A percentile compares a stretch with the other conserved stretches of the same genome.
Evolutionary conservation across 64 coral and sea anemone species (phyloP).

Genomic region (Trachythela sp.): DNA sequence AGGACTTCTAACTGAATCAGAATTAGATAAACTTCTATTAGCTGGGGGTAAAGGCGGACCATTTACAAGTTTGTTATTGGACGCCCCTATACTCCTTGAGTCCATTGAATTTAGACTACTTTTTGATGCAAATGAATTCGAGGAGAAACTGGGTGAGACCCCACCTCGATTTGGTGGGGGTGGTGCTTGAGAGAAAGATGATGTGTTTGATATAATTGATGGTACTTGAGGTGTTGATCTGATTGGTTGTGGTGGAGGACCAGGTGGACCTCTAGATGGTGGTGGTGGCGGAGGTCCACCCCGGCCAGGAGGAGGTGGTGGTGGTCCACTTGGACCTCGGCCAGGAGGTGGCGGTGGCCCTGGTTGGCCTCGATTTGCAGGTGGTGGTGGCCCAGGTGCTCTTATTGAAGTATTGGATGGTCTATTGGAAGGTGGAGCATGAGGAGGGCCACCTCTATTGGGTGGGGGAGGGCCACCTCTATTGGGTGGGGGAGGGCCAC

Average conservation of each 20-base stretch:
- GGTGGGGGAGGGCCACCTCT: too few species aligned
- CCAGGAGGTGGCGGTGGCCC: neutral
- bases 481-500: neutral
- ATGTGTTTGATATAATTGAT: neutral
- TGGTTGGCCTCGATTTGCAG: constrained; percentile 26
- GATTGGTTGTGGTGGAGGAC: neutral
- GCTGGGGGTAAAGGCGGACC: neutral
- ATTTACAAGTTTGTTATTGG: neutral
- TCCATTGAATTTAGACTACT: neutral
- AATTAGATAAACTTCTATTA: neutral
- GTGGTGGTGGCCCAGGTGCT: constrained; percentile 11
- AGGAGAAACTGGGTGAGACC: neutral
- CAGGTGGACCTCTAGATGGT: constrained; percentile 53
- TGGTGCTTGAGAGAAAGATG: neutral
- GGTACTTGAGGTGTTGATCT: neutral
- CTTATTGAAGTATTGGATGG: neutral
- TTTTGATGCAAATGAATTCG: neutral
- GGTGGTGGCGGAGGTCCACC: constrained; percentile 54
- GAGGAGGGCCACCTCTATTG: too few species aligned
- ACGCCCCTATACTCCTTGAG: neutral
- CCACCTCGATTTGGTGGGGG: neutral
- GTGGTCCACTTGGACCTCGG: neutral
- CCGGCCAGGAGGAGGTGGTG: constrained; percentile 7
- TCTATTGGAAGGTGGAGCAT: neutral
- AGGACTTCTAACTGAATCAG: neutral